Evolutionary conservation across 2,888 invertebrate genomes (phyloP).

Genomic region (Cheilosia variabilis): DNA sequence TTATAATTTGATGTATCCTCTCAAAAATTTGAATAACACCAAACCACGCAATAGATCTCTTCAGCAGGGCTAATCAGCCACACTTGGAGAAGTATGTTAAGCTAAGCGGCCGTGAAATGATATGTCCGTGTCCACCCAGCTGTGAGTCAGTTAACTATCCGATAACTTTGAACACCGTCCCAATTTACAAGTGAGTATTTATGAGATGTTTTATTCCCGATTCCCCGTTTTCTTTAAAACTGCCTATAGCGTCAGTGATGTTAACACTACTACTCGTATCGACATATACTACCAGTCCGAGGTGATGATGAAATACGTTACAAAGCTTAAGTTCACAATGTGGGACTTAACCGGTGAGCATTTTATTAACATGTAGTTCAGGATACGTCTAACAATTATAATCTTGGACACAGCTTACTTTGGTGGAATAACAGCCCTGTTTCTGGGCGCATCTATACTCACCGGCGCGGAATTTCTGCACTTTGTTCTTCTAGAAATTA

Average conservation of each 20-base stretch:
- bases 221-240: neutral
- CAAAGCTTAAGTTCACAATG: constrained; percentile 81
- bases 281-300: constrained; percentile 82
- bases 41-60: constrained; percentile 74
- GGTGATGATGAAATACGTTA: constrained; percentile 82
- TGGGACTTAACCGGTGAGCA: constrained; percentile 81
- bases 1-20: neutral
- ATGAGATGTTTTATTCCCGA: neutral
- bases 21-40: neutral
- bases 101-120: constrained; percentile 77
- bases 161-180: constrained; percentile 76
- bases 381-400: constrained; percentile 74
- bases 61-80: constrained; percentile 76
- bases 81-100: constrained; percentile 77
- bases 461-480: constrained; percentile 41
- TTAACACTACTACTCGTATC: constrained; percentile 70
- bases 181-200: constrained; percentile 58
- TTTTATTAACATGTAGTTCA: no score
- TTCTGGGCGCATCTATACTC: constrained; percentile 83
- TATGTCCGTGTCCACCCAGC: constrained; percentile 79
- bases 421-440: constrained; percentile 84
- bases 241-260: constrained; percentile 47
- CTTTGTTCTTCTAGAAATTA: constrained; percentile 28
- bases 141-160: constrained; percentile 78
- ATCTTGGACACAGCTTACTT: constrained; percentile 82